phyloP scores from a whole-genome alignment of 2,113 vertebrate species.

The Pseudonaja textilis region DNA sequence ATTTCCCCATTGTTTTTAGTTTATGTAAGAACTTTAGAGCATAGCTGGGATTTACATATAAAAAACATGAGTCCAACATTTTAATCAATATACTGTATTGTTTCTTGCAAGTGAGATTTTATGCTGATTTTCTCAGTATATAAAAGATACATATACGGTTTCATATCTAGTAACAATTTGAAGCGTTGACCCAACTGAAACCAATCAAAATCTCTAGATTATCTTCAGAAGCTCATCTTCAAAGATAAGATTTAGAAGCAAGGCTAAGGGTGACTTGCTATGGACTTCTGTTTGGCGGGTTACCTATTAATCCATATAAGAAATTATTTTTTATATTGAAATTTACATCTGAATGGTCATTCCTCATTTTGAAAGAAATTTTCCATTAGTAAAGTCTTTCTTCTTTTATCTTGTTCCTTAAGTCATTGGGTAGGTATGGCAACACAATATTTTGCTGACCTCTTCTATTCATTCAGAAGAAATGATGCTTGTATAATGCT shows the following conservation, averaged over 20 bases:
- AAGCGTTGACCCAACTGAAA: background rate
- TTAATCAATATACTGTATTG: background rate
- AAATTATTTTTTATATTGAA: background rate
- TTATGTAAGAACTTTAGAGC: background rate
- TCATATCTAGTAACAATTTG: background rate
- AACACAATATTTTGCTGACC: background rate
- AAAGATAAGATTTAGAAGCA: background rate
- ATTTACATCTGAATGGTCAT: background rate
- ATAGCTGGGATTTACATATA: background rate
- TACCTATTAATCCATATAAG: background rate
- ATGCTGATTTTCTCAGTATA: background rate
- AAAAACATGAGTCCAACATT: background rate
- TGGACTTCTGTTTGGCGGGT: background rate
- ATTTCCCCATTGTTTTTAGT: background rate
- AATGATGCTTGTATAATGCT: background rate
- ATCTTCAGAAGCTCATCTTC: background rate
- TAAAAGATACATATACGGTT: background rate
- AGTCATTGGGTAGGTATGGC: background rate
- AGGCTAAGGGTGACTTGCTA: background rate
- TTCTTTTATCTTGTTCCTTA: conserved; percentile 2
- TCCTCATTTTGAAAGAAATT: background rate
- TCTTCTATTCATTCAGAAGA: background rate
- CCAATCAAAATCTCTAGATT: background rate
- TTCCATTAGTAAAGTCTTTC: background rate
- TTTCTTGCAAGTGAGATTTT: background rate